phyloP scores from a whole-genome alignment of 2,113 vertebrate species.

The Grammomys dolichurus region DNA sequence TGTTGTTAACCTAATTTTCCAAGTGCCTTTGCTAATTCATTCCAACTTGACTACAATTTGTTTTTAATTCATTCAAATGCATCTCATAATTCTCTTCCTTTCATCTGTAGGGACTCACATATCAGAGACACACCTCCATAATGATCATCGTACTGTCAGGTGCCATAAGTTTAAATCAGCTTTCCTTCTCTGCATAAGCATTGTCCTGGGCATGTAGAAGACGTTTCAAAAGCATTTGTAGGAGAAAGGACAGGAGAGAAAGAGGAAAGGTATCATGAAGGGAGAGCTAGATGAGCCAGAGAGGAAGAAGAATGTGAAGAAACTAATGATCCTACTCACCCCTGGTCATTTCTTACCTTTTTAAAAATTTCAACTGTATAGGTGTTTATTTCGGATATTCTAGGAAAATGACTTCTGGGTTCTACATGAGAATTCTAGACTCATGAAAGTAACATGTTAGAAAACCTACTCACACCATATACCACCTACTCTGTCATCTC shows the following conservation, averaged over 20 bases:
- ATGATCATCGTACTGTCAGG: not conserved
- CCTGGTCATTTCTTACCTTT: not conserved
- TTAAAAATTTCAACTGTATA: not conserved
- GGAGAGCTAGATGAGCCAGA: not conserved
- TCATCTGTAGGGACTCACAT: not conserved
- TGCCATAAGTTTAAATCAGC: not conserved
- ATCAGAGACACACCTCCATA: not conserved
- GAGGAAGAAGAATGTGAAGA: not conserved
- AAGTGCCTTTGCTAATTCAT: slow-evolving; percentile 30
- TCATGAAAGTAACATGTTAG: not conserved
- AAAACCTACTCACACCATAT: not conserved
- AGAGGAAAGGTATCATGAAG: not conserved
- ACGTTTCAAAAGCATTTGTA: not conserved
- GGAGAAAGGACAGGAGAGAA: not conserved
- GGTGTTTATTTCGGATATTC: not conserved
- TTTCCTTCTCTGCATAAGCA: not conserved
- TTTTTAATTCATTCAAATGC: not conserved
- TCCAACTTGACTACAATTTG: not conserved
- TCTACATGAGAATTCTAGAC: not conserved
- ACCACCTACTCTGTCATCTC: not conserved
- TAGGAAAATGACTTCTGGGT: not conserved
- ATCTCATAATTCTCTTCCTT: not conserved
- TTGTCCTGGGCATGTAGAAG: not conserved
- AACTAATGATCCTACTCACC: not conserved
- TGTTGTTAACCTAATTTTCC: not conserved